A percentile compares a stretch with the other conserved stretches of the same genome.
Evolutionary conservation across 2,113 vertebrate species (phyloP).

Genomic region (Leucopsar rothschildi): DNA sequence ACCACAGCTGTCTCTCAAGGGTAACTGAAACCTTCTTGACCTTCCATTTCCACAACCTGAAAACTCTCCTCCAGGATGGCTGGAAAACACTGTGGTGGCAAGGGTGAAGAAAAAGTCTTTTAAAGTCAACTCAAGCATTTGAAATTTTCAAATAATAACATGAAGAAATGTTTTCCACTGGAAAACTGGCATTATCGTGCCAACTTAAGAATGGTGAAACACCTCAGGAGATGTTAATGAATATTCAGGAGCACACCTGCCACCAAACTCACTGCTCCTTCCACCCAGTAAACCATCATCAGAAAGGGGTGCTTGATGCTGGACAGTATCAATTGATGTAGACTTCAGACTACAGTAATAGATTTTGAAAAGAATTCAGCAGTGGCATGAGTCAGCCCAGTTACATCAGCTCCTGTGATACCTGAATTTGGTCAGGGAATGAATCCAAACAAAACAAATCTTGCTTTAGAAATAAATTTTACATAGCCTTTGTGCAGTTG

Average conservation of each 20-base stretch:
- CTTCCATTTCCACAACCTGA: background rate
- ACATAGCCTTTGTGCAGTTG: background rate
- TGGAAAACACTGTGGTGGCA: background rate
- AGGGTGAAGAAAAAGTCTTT: background rate
- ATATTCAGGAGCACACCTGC: background rate
- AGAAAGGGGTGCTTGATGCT: background rate
- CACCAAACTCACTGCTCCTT: background rate
- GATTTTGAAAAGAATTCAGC: background rate
- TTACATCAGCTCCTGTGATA: background rate
- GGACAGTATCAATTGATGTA: background rate
- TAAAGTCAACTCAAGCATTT: background rate
- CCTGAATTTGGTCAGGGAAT: background rate
- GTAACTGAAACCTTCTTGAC: background rate
- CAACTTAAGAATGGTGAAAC: background rate
- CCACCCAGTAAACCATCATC: background rate
- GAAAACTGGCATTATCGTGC: background rate
- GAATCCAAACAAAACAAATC: background rate
- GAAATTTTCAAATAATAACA: background rate
- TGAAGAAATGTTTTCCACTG: background rate
- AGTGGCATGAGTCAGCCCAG: background rate
- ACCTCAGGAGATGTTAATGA: background rate
- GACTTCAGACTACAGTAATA: background rate
- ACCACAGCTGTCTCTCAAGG: background rate
- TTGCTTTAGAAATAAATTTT: constrained; percentile 1
- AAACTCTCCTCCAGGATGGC: background rate